Conservation (phyloP, 2,113 vertebrate species). For the Chaetura pelagica region DNA sequence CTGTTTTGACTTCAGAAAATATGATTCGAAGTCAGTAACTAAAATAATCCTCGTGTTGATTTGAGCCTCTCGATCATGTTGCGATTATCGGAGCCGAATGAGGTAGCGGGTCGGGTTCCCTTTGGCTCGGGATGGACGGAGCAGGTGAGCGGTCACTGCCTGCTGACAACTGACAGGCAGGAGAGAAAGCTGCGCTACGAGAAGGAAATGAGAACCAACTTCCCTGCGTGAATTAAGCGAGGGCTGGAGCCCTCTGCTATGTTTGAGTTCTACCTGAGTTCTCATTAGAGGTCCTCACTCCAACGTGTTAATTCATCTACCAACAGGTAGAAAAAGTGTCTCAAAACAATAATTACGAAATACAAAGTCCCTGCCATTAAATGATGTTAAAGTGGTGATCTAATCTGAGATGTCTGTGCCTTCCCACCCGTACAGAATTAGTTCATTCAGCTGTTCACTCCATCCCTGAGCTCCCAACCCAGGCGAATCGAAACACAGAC, state of each 20-base stretch:
- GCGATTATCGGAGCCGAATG: background rate
- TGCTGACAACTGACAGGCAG: background rate
- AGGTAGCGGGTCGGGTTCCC: background rate
- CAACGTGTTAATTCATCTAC: conserved; percentile 55
- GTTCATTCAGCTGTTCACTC: background rate
- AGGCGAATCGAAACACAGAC: background rate
- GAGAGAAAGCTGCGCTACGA: background rate
- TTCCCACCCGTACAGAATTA: background rate
- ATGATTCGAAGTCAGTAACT: background rate
- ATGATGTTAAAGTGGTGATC: background rate
- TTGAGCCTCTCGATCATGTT: background rate
- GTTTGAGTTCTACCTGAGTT: background rate
- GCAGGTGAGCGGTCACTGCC: background rate
- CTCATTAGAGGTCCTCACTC: conserved; percentile 28
- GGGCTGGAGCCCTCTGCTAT: background rate
- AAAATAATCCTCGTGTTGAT: background rate
- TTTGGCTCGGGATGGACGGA: background rate
- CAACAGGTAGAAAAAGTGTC: conserved; percentile 58
- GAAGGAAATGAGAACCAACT: background rate
- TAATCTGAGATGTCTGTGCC: background rate
- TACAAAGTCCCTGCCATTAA: background rate
- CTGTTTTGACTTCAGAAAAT: background rate
- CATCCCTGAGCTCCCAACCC: background rate
- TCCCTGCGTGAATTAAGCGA: background rate
- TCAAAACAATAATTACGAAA: conserved; percentile 33